phyloP scores from a whole-genome alignment of 1,140 invertebrate species.

The Ephestia elutella region DNA sequence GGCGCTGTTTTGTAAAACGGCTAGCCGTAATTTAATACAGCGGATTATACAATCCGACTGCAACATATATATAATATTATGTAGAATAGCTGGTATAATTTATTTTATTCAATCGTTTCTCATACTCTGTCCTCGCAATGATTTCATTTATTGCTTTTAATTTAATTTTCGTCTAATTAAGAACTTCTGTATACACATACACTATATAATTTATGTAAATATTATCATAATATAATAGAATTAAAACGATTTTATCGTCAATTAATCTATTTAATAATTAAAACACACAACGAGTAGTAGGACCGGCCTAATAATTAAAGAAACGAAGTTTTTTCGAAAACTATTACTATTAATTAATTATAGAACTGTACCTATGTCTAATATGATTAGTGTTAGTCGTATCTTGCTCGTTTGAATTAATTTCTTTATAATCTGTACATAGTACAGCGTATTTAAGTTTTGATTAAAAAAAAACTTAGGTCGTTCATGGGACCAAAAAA shows the following conservation, averaged over 20 bases:
- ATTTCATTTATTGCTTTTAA: too few species aligned
- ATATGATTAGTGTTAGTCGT: background rate
- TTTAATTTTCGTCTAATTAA: too few species aligned
- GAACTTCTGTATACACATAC: too few species aligned
- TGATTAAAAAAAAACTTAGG: background rate
- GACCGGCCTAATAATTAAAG: constrained; percentile 60
- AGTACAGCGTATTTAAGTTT: background rate
- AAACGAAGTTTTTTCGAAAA: constrained; percentile 27
- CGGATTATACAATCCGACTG: too few species aligned
- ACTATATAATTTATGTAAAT: background rate
- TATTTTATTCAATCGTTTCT: too few species aligned
- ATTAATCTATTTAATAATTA: constrained; percentile 17
- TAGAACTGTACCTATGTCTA: background rate
- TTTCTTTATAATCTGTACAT: background rate
- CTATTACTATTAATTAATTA: constrained; percentile 11
- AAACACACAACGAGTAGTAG: constrained; percentile 55
- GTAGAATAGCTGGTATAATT: too few species aligned
- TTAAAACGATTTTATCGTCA: constrained; percentile 11
- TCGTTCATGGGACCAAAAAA: constrained; percentile 1
- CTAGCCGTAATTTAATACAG: too few species aligned
- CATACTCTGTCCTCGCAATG: too few species aligned
- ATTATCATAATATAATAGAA: background rate
- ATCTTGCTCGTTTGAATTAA: background rate
- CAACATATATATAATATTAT: too few species aligned
- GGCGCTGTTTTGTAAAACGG: too few species aligned